phyloP scores from a whole-genome alignment of 2,113 vertebrate species.

The Agelaius tricolor region DNA sequence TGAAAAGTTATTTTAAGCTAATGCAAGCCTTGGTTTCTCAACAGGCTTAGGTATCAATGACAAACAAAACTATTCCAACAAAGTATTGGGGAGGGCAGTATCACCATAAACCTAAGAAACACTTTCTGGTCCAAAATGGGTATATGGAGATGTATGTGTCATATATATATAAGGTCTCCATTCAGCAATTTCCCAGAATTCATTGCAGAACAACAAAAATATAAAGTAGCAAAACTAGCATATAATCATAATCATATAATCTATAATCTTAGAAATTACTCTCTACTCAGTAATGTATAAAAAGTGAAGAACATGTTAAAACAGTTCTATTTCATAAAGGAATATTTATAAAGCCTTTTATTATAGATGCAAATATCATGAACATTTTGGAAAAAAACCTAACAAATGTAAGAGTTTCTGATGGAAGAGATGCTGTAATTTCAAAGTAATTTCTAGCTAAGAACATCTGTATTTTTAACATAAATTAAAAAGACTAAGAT shows the following conservation, averaged over 20 bases:
- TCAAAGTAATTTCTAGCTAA: background rate
- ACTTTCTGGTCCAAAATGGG: background rate
- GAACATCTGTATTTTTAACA: background rate
- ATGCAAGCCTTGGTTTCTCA: background rate
- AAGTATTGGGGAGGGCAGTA: background rate
- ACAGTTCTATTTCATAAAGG: background rate
- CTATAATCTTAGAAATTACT: background rate
- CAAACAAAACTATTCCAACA: conserved; percentile 9
- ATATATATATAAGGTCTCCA: background rate
- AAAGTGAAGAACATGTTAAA: background rate
- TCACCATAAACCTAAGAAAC: conserved; percentile 28
- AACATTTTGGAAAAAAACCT: background rate
- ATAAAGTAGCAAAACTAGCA: conserved; percentile 1
- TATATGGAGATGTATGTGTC: background rate
- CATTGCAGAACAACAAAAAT: conserved; percentile 51
- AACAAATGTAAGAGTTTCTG: background rate
- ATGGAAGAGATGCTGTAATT: background rate
- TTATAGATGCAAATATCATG: background rate
- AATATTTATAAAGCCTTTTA: background rate
- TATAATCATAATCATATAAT: background rate
- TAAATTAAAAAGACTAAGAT: background rate
- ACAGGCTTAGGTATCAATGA: background rate
- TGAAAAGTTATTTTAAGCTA: background rate
- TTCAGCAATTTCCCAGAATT: conserved; percentile 42
- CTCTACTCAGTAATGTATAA: background rate